Evolutionary conservation across 2,113 vertebrate species (phyloP).

Genomic region (Sebastes fasciatus): DNA sequence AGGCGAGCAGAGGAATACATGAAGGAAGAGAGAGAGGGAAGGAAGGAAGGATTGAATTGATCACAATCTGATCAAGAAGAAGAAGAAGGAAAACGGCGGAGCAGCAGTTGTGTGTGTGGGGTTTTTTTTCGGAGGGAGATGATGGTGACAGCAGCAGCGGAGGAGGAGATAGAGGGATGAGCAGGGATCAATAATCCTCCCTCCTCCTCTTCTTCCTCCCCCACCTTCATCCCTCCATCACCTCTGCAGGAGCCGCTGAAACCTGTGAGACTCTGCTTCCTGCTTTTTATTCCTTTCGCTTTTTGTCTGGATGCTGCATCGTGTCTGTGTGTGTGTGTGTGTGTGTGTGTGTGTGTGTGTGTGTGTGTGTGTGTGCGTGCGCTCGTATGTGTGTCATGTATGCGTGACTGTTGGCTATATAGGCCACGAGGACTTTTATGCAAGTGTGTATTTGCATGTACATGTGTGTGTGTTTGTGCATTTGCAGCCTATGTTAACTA

Average conservation of each 20-base stretch:
- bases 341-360: not conserved
- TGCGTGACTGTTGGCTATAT: conserved; percentile 30
- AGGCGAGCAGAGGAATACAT: conserved; percentile 28
- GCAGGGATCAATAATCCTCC: conserved; percentile 65
- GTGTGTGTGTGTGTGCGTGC: not conserved
- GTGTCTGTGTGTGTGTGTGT: conserved; percentile 30
- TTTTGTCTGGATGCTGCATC: conserved; percentile 50
- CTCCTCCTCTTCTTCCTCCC: conserved; percentile 36
- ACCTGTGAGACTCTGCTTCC: conserved; percentile 63
- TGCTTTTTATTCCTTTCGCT: conserved; percentile 5
- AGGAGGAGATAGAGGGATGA: conserved; percentile 65
- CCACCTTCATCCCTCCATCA: conserved; percentile 71
- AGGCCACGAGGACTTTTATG: conserved; percentile 24
- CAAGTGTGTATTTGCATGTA: conserved; percentile 17
- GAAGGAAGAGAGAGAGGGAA: conserved; percentile 12
- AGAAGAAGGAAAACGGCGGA: not conserved
- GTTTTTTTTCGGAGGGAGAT: conserved; percentile 10
- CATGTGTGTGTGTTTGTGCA: not conserved
- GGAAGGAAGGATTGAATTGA: conserved; percentile 28
- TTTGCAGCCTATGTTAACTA: conserved; percentile 12
- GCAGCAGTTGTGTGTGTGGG: not conserved
- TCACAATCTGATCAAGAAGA: conserved; percentile 50
- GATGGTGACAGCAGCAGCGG: conserved; percentile 50
- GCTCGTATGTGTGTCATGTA: conserved; percentile 19
- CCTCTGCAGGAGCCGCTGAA: conserved; percentile 70